These are phyloP conservation scores for Actinopyga echinites DNA, from an alignment of 53 echinoderm and acorn worm species.

Conservation along the genomic window DNA sequence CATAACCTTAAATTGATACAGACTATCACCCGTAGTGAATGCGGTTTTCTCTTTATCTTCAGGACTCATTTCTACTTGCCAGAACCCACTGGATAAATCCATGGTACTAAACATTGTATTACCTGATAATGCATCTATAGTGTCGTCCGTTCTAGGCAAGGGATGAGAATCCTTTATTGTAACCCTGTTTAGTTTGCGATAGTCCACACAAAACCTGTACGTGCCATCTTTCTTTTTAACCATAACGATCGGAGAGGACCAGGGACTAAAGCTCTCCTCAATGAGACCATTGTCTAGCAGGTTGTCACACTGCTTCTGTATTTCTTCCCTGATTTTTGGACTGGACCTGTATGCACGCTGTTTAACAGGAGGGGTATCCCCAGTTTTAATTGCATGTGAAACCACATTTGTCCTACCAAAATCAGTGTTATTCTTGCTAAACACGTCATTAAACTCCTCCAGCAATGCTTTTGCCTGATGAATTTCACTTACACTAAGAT, in stretches of 20 bases:
- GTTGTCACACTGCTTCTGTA: slow-evolving; percentile 51
- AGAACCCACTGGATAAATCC: slow-evolving; percentile 76
- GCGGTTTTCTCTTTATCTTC: slow-evolving; percentile 70
- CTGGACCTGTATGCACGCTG: slow-evolving; percentile 58
- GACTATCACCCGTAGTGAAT: slow-evolving; percentile 60
- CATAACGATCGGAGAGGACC: slow-evolving; percentile 39
- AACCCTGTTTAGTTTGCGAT: not conserved
- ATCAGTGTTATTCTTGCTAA: not conserved
- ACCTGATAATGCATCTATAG: slow-evolving; percentile 69
- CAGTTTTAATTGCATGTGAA: not conserved
- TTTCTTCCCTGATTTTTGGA: slow-evolving; percentile 51
- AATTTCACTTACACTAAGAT: slow-evolving; percentile 18
- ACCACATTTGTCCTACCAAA: slow-evolving; percentile 10
- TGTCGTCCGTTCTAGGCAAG: slow-evolving; percentile 74
- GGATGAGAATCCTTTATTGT: slow-evolving; percentile 62
- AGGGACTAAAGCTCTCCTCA: slow-evolving; percentile 60
- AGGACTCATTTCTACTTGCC: slow-evolving; percentile 62
- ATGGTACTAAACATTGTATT: slow-evolving; percentile 56
- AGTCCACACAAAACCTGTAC: slow-evolving; percentile 11
- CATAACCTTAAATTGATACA: slow-evolving; percentile 83
- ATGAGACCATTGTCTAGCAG: slow-evolving; percentile 47
- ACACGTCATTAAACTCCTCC: slow-evolving; percentile 19
- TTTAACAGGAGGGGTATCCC: slow-evolving; percentile 19
- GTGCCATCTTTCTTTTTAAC: not conserved
- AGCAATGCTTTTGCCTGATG: slow-evolving; percentile 22